phyloP scores from a whole-genome alignment of 2,888 invertebrate species.

The Geotrupes spiniger region DNA sequence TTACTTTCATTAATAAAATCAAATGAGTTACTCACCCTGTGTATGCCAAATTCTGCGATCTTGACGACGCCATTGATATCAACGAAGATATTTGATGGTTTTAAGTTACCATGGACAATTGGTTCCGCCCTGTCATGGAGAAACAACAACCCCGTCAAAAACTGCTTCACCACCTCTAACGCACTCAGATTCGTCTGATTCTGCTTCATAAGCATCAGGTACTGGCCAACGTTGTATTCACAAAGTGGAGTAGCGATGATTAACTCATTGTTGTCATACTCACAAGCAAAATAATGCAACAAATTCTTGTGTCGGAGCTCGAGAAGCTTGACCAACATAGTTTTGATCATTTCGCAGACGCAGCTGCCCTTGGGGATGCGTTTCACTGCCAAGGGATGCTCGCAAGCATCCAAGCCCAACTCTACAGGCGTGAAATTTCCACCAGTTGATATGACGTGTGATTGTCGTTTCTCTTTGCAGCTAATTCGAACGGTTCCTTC shows the following conservation, averaged over 20 bases:
- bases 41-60: conserved; percentile 49
- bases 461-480: conserved; percentile 31
- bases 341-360: conserved; percentile 36
- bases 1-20: too few relatives aligned
- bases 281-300: conserved; percentile 41
- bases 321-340: conserved; percentile 38
- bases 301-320: conserved; percentile 38
- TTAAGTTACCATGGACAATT: conserved; percentile 50
- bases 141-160: conserved; percentile 40
- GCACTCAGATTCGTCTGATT: conserved; percentile 33
- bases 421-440: conserved; percentile 47
- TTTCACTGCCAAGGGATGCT: conserved; percentile 41
- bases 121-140: conserved; percentile 43
- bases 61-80: conserved; percentile 45
- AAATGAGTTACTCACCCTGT: conserved; percentile 45
- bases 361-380: conserved; percentile 33
- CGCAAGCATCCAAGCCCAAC: conserved; percentile 41
- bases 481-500: conserved; percentile 38
- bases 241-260: conserved; percentile 45
- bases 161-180: conserved; percentile 37
- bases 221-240: conserved; percentile 47
- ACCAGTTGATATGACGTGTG: conserved; percentile 38
- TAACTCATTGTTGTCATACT: conserved; percentile 39
- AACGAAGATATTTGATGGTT: conserved; percentile 50
- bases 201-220: conserved; percentile 40